Evolutionary conservation across 1,140 invertebrate species (phyloP).

Genomic region (Meloidogyne exigua): DNA sequence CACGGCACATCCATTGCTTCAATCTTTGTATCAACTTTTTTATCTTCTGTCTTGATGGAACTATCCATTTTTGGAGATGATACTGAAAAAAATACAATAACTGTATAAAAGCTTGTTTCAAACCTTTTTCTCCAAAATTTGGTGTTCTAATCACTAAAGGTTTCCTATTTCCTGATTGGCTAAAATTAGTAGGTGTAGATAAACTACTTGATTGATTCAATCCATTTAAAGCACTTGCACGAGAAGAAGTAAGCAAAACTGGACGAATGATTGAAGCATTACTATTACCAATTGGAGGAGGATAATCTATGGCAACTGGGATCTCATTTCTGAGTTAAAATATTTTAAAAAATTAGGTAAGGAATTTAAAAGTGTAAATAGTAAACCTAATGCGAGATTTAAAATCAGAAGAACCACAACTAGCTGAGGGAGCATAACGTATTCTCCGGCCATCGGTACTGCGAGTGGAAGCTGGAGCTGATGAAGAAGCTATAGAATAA

Average conservation of each 20-base stretch:
- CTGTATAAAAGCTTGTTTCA: neutral
- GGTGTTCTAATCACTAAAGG: conserved; percentile 4
- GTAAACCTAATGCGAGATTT: neutral
- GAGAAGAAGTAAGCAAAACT: conserved; percentile 21
- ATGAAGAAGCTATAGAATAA: conserved; percentile 17
- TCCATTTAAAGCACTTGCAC: neutral
- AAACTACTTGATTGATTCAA: too few relatives aligned
- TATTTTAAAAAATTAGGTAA: too few relatives aligned
- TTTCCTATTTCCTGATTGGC: neutral
- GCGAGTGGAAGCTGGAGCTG: neutral
- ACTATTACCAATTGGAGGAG: conserved; percentile 9
- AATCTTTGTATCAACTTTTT: too few relatives aligned
- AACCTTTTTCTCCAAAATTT: neutral
- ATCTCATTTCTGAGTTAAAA: conserved; percentile 28
- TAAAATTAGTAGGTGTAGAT: neutral
- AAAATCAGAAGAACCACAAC: conserved; percentile 12
- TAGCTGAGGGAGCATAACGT: conserved; percentile 22
- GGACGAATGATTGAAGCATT: conserved; percentile 36
- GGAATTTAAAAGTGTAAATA: neutral
- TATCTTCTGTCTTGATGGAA: neutral
- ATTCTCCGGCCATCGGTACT: conserved; percentile 4
- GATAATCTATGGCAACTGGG: conserved; percentile 40
- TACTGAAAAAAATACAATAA: neutral
- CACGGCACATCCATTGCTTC: neutral
- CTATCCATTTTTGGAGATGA: neutral